These are phyloP conservation scores for Alcis repandata DNA, from an alignment of 2,888 invertebrate species.

Conservation along the genomic window DNA sequence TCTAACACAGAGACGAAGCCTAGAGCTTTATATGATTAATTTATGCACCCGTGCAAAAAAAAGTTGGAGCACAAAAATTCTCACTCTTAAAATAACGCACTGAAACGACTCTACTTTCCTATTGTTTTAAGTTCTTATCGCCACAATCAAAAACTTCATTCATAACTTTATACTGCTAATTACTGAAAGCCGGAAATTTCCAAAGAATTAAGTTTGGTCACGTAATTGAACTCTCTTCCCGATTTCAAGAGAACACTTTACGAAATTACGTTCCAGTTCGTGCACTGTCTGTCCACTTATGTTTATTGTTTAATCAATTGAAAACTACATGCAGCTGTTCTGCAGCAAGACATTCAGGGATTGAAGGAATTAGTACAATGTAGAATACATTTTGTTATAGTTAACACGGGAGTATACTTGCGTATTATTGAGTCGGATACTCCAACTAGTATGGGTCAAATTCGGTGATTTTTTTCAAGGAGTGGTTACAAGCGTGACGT, in stretches of 20 bases:
- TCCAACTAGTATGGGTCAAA: too few relatives aligned
- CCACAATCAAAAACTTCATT: not conserved
- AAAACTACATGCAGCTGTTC: not conserved
- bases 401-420: too few relatives aligned
- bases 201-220: constrained; percentile 22
- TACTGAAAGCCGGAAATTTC: constrained; percentile 17
- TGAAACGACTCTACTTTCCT: not conserved
- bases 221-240: constrained; percentile 32
- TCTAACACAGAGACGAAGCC: too few relatives aligned
- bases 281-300: constrained; percentile 7
- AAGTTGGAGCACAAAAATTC: not conserved
- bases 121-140: not conserved
- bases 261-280: constrained; percentile 27
- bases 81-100: too few relatives aligned
- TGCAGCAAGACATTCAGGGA: too few relatives aligned
- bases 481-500: too few relatives aligned
- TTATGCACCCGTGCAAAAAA: not conserved
- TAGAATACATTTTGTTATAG: too few relatives aligned
- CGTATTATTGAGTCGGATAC: too few relatives aligned
- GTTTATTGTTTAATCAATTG: constrained; percentile 3
- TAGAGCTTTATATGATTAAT: too few relatives aligned
- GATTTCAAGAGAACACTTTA: constrained; percentile 25
- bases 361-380: too few relatives aligned
- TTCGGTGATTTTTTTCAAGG: too few relatives aligned
- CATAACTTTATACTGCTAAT: constrained; percentile 8